Conservation (phyloP, 2,888 invertebrate species). For the Conomelus anceps region DNA sequence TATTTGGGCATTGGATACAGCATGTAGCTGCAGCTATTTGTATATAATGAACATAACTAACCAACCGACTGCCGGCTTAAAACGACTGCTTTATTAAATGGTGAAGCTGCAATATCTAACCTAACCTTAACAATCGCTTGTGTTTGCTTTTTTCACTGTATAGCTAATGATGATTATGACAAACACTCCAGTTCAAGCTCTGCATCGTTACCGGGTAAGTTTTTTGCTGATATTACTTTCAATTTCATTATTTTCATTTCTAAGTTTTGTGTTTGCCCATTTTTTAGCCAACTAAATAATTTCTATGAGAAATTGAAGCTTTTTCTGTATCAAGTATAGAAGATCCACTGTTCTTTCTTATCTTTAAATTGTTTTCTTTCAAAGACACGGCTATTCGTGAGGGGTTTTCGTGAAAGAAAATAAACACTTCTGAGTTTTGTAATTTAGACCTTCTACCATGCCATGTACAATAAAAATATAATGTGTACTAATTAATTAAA, state of each 20-base stretch:
- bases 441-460: too few species aligned
- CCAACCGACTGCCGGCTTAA: not conserved
- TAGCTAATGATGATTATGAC: constrained; percentile 48
- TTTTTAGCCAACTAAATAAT: too few species aligned
- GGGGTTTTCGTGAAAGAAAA: too few species aligned
- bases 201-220: constrained; percentile 61
- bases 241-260: too few species aligned
- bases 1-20: not conserved
- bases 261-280: not conserved
- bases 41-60: not conserved
- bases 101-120: not conserved
- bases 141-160: constrained; percentile 17
- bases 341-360: too few species aligned
- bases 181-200: constrained; percentile 63
- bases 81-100: not conserved
- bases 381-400: too few species aligned
- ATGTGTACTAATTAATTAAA: too few species aligned
- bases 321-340: too few species aligned
- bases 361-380: too few species aligned
- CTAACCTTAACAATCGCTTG: not conserved
- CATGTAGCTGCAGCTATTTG: not conserved
- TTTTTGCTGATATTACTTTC: constrained; percentile 33
- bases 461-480: too few species aligned
- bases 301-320: too few species aligned
- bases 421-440: too few species aligned